Base-by-base conservation (phyloP, 2,888 invertebrate species). In the Masnerella sp. region DNA sequence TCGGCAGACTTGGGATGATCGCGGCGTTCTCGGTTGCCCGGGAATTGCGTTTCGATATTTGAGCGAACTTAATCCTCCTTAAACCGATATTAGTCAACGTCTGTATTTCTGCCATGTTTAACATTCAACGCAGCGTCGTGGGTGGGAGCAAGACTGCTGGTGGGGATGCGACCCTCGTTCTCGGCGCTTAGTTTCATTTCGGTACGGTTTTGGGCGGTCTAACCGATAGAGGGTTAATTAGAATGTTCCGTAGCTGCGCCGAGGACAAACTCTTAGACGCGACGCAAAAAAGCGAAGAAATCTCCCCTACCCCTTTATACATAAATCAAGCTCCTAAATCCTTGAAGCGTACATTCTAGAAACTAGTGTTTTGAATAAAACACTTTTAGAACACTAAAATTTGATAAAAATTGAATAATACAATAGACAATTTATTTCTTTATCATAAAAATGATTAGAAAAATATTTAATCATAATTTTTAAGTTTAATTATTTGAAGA, bases 91-190 rank as follows among this genome's bases (percentile, higher is more conserved):
- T 58, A 62, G 68, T 62, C 68, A 58, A 56, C 56, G 62, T 51
- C 71, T 68, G 62, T 68, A 73, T 62, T 62, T 61, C 73, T 73
- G 68, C 73, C 73, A 68, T 68, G 73, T 73, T 73, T 68, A 73
- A 68, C 62, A 62, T 73, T 73, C 56, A 67, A 56, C 67, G 67
- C 52, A 51, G 67, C 67, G 1, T 56, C 34, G 47, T 34, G 40
- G 61, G 59, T 34, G 65, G 72, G 72, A 52, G 40, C 65, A 72
- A 72, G 65, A 72, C 52, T 38, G 51, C 18, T 12, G 40, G 58
- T 58, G 72, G 72, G 67, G 67, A 59, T 15, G 30, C 59, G 36
- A 72, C 72, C 72, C 65, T 59, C 65, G 65, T 54, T 59, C 67
- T 52, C 72, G 54, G 52, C 59, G 38, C 67, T 71, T 71, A 65